Evolutionary conservation across 1,140 invertebrate genomes (phyloP), one percentile per base, ranked within the genome.

Genomic region (Sipha flava): DNA sequence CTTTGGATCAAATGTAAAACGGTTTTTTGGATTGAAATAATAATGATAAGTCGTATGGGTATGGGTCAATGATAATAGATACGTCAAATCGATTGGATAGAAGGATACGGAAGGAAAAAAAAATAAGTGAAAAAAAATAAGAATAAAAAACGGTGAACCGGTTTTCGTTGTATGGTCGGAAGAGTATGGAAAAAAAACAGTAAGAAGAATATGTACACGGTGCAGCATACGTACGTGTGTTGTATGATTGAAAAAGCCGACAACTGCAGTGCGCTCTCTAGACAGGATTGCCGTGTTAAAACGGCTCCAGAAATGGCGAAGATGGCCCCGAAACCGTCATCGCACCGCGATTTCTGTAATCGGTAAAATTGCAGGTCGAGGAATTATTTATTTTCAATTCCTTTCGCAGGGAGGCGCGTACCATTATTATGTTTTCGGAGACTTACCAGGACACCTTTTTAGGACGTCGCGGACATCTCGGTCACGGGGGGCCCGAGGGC

Each of bases 171-270:
- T 73, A 52, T 77, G 49, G 73, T n/a, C 49, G 43, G 73, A 54
- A 49, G 9, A 49, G 34, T 3, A 43, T 21, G 12, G 14, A 70
- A 52, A 59, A 77, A 77, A 54, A 54, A 75, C 47, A 23, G 49
- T 37, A 37, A 75, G 18, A 75, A 49, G n/a, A 52, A 34, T n/a
- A 34, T 54, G 54, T 23, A 75, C 16, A n/a, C n/a, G n/a, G n/a
- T n/a, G n/a, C n/a, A n/a, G n/a, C n/a, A n/a, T n/a, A n/a, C n/a
- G 23, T 75, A 49, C 40, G 70, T 49, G 49, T 75, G 29, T 37
- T 47, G 34, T 40, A 54, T 77, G 73, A 77, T 77, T 77, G 73
- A 77, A 77, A 77, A 77, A 54, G 73, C 73, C 52, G 73, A 54
- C 49, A 49, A n/a, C 31, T 14, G 16, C 26, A n/a, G 7, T 18